These are phyloP conservation scores for Dinothrombium tinctorium DNA, from an alignment of 1,140 invertebrate species.

Conservation along the genomic window DNA sequence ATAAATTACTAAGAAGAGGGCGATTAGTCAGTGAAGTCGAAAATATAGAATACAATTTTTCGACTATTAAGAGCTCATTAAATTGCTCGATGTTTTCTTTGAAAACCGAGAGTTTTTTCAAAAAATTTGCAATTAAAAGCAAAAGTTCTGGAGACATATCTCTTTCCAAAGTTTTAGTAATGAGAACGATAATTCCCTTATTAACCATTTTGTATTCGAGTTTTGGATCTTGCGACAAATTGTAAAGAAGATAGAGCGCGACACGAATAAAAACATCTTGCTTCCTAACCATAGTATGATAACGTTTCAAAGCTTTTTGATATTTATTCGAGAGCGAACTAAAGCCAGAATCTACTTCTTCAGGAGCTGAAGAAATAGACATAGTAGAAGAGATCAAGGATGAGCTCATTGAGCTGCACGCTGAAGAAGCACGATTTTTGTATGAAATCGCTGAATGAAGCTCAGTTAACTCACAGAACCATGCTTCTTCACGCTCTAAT, in stretches of 20 bases:
- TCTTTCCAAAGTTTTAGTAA: slow-evolving; percentile 67
- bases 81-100: slow-evolving; percentile 83
- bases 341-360: neutral
- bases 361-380: slow-evolving; percentile 1
- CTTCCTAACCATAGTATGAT: slow-evolving; percentile 54
- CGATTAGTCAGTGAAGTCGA: neutral
- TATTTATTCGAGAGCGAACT: slow-evolving; percentile 41
- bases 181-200: slow-evolving; percentile 63
- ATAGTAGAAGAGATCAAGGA: neutral
- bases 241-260: slow-evolving; percentile 66
- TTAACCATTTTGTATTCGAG: slow-evolving; percentile 92
- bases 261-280: slow-evolving; percentile 43
- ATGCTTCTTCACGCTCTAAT: slow-evolving; percentile 62
- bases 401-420: neutral
- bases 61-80: no score
- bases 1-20: neutral
- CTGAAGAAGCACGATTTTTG: neutral
- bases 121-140: slow-evolving; percentile 70
- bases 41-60: neutral
- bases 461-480: slow-evolving; percentile 58
- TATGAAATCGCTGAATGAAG: slow-evolving; percentile 12
- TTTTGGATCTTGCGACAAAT: slow-evolving; percentile 76
- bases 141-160: slow-evolving; percentile 50
- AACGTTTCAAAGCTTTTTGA: slow-evolving; percentile 51
- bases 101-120: slow-evolving; percentile 85